Base-by-base conservation (phyloP, 2,888 invertebrate species). In the Metellina segmentata region DNA sequence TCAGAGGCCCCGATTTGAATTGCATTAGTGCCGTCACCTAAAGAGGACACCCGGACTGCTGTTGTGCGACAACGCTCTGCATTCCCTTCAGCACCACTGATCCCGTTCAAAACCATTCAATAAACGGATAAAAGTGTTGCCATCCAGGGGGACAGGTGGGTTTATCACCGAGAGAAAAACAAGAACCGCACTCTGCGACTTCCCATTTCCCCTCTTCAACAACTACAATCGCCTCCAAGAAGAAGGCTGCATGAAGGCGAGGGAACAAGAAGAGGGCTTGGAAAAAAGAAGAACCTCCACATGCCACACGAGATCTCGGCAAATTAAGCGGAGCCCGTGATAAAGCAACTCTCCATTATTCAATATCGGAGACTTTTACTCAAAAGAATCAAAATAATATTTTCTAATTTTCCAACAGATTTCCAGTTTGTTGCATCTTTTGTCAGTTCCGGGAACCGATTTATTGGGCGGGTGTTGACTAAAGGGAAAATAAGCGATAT, bases 401-500 rank as follows among this genome's bases (percentile, higher is more conserved):
- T 91, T 91, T 91, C 91, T 91, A 91, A 91, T 91, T 91, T 91
- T 91, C 91, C 91, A 61, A 91, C 91, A 91, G 87, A 87, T 91
- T 91, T 91, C 91, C 91, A 87, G 91, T 91, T 87, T 87, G 91
- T 82, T 91, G 91, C 91, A 87, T 87, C 91, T 91, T 91, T 91
- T 91, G 91, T 91, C 72, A 72, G 85, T 86, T 71, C 34, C 81
- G n/a, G 70, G 83, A 20, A 78, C 91, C 91, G 91, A 91, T 91
- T 87, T 91, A 91, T 91, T 83, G 91, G 91, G 71, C 71, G 71
- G 75, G 53, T 72, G 82, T 69, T 70, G 85, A 85, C 85, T 70
- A 78, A 70, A 34, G 20, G 61, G 85, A 85, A 85, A 90, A 61
- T 89, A 78, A 91, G 86, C 77, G 86, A 86, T 91, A 91, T 91